These are phyloP conservation scores for Polyploca ridens DNA, from an alignment of 2,888 invertebrate species.

Conservation along the genomic window DNA sequence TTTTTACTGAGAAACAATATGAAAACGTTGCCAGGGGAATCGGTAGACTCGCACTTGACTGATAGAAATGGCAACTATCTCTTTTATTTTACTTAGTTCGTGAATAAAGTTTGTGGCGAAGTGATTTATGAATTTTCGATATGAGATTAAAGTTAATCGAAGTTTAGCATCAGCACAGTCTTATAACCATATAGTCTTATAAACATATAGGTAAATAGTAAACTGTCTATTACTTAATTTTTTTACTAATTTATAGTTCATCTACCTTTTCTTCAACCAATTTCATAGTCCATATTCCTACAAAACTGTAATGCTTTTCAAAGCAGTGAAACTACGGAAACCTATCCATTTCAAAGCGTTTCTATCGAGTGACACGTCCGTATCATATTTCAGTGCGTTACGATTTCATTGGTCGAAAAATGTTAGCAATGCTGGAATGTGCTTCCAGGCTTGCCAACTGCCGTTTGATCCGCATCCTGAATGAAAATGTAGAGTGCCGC, in stretches of 20 bases:
- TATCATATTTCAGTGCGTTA: constrained; percentile 5
- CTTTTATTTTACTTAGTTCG: neutral
- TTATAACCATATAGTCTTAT: too few relatives aligned
- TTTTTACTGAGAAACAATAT: constrained; percentile 7
- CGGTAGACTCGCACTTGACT: neutral
- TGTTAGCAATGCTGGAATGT: neutral
- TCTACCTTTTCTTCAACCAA: neutral
- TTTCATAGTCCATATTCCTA: neutral
- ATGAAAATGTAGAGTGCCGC: neutral
- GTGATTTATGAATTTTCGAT: neutral
- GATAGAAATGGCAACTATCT: neutral
- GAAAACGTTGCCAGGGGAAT: neutral
- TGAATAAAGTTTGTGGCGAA: neutral
- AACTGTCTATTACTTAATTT: too few relatives aligned
- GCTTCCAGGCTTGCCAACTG: neutral
- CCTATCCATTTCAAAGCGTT: constrained; percentile 2
- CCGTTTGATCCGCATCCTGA: constrained; percentile 12
- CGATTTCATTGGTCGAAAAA: constrained; percentile 7
- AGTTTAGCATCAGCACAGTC: too few relatives aligned
- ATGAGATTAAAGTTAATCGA: too few relatives aligned
- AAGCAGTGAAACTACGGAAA: neutral
- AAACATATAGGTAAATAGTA: too few relatives aligned
- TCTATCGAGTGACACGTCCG: constrained; percentile 4
- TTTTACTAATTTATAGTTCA: too few relatives aligned
- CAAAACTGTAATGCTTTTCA: neutral